Evolutionary conservation across 2,888 invertebrate species (phyloP), one percentile per base, ranked within the genome.

Genomic region (Coenonympha arcania): DNA sequence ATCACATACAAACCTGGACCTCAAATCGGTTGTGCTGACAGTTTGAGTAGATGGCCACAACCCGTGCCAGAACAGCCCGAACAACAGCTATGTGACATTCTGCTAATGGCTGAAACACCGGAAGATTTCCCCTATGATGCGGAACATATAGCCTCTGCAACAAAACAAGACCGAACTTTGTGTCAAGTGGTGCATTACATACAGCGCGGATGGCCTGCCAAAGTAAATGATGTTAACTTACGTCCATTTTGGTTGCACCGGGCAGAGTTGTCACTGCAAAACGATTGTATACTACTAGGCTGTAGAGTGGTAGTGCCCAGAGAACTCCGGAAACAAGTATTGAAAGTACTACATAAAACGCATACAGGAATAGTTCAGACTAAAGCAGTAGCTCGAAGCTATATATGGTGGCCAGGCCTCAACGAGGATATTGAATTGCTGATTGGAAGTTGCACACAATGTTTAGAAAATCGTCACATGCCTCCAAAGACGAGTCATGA

Each of bases 1-100:
- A n/a, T n/a, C n/a, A n/a, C 56, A n/a, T 63, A 63, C 41, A 56
- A 50, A 37, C 50, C 58, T 9, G 61, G 61, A 1, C 48, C 56
- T 26, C 13, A 43, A 6, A 61, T 64, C 15, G 61, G 56, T 5
- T 56, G 59, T 44, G 56, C 59, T 13, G 60, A 34, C 13, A 19
- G 18, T 5, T 11, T 34, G 19, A 34, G 34, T 18, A 6, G 34
- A 62, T 61, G 58, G 61, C 54, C 59, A 8, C 46, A 52, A 11
- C 47, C 55, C 1, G 48, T 53, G n/a, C 43, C 39, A 9, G 48
- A 52, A 13, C 18, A 50, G 15, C 9, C 16, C 6, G 54, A 55
- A 37, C 39, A 50, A 33, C 42, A 33, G 4, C 22, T 51, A 8
- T 20, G 18, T 37, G 59, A 58, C 1, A 31, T 58, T n/a, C 19